Base-by-base conservation (phyloP, 2,113 vertebrate species). In the Bolborhynchus lineola region DNA sequence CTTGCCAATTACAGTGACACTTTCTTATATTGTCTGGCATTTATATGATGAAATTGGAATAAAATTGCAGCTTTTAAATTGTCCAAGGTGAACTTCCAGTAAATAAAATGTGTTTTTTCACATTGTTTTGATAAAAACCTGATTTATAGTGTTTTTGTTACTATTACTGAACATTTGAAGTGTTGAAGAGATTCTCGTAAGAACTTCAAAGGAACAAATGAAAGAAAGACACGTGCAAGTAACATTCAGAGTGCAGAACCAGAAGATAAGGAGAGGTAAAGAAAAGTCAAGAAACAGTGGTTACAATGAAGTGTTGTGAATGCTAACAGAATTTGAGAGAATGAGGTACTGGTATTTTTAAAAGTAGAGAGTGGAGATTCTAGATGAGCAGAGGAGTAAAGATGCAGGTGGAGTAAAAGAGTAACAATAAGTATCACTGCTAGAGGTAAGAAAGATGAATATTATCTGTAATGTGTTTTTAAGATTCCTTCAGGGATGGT, bases 91-190 rank as follows among this genome's bases (percentile, higher is more conserved):
- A 84, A 71, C 64, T 79, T 86, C 11, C 33, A 83, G 44, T 93
- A 81, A 94, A 75, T 62, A 23, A 62, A 90, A 83, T 49, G 0
- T 16, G 31, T 28, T 57, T 93, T 88, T 84, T 83, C 76, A 84
- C 10, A 3, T 59, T 89, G 80, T 95, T 95, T 93, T 94, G 77
- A 82, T 95, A 92, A 95, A 93, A 78, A 8, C 17, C 25, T 90
- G 83, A 33, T 94, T 63, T 86, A 44, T n/a, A 0, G 0, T 55
- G 59, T 80, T 86, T 86, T 77, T 90, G 19, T 89, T 67, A 25
- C 67, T 64, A 5, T 77, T 89, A 47, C 65, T 39, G 62, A 69
- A 55, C 8, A 3, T 75, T 78, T 86, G 55, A 90, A 93, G 53
- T 70, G 46, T 88, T 46, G 60, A 74, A 64, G 63, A 90, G 68